Conservation (phyloP, 2,113 vertebrate species). For the Saccopteryx leptura region DNA sequence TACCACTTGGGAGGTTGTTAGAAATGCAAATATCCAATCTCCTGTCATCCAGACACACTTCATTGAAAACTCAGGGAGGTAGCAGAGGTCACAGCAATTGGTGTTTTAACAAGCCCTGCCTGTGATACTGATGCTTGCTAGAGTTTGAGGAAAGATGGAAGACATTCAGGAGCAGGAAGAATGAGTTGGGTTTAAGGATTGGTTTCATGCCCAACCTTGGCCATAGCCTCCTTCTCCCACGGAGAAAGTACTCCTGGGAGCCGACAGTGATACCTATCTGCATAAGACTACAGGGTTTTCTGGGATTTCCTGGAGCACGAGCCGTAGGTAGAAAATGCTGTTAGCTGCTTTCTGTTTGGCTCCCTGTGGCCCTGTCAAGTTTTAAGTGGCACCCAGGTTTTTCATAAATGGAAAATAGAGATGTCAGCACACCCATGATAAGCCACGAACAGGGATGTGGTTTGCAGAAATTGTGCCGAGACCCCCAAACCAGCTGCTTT, state of each 20-base stretch:
- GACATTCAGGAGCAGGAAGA: neutral
- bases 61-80: neutral
- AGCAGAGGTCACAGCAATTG: neutral
- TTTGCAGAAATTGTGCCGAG: constrained; percentile 51
- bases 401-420: constrained; percentile 63
- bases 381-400: constrained; percentile 59
- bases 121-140: no score
- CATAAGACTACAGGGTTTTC: neutral
- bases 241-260: neutral
- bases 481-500: constrained; percentile 76
- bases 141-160: neutral
- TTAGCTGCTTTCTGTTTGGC: neutral
- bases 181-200: neutral
- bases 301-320: neutral
- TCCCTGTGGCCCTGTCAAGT: constrained; percentile 38
- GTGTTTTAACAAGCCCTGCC: neutral
- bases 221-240: neutral
- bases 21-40: constrained; percentile 6
- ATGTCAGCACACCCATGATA: constrained; percentile 54
- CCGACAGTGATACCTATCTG: neutral
- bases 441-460: neutral
- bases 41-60: neutral
- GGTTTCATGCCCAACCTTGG: neutral
- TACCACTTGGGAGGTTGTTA: neutral
- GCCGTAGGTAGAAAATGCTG: constrained; percentile 1